These are phyloP conservation scores for Acrossocheilus fasciatus DNA, from an alignment of 2,797 vertebrate genomes.

Conservation along the genomic window DNA sequence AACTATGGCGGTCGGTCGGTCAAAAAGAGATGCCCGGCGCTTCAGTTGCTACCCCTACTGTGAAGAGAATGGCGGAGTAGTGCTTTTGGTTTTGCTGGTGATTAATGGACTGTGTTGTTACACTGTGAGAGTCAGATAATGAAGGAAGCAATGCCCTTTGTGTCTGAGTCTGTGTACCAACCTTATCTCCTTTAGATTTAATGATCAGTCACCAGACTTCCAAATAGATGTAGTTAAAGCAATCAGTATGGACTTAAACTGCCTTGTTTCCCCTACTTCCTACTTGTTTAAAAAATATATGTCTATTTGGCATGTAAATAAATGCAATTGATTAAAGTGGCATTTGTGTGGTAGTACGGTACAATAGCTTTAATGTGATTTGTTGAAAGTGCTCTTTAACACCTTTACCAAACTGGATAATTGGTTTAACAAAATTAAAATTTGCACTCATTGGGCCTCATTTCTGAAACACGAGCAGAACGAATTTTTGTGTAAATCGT, in stretches of 20 bases:
- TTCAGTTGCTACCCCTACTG: slow-evolving; percentile 47
- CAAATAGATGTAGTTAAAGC: slow-evolving; percentile 49
- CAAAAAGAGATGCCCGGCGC: slow-evolving; percentile 30
- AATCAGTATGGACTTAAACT: slow-evolving; percentile 51
- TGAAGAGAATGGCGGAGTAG: slow-evolving; percentile 20
- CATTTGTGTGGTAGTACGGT: neutral
- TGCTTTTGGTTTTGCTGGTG: slow-evolving; percentile 68
- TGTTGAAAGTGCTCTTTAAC: neutral
- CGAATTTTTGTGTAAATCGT: too few species aligned
- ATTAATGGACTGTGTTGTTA: slow-evolving; percentile 76
- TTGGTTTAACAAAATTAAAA: neutral
- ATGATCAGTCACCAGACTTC: slow-evolving; percentile 56
- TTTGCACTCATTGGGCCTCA: neutral
- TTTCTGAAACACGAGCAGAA: too few species aligned
- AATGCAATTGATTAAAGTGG: neutral
- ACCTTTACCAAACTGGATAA: neutral
- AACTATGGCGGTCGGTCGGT: slow-evolving; percentile 16
- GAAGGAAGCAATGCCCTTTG: slow-evolving; percentile 77
- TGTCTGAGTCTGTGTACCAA: slow-evolving; percentile 77
- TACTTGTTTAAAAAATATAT: slow-evolving; percentile 3
- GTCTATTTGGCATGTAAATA: slow-evolving; percentile 4
- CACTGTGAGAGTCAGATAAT: slow-evolving; percentile 80
- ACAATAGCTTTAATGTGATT: neutral
- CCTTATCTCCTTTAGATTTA: slow-evolving; percentile 74
- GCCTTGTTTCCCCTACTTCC: slow-evolving; percentile 25